A percentile compares a stretch with the other conserved stretches of the same genome.
These are phyloP conservation scores for Narcine bancroftii DNA, from an alignment of 2,113 vertebrate genomes.

Conservation along the genomic window DNA sequence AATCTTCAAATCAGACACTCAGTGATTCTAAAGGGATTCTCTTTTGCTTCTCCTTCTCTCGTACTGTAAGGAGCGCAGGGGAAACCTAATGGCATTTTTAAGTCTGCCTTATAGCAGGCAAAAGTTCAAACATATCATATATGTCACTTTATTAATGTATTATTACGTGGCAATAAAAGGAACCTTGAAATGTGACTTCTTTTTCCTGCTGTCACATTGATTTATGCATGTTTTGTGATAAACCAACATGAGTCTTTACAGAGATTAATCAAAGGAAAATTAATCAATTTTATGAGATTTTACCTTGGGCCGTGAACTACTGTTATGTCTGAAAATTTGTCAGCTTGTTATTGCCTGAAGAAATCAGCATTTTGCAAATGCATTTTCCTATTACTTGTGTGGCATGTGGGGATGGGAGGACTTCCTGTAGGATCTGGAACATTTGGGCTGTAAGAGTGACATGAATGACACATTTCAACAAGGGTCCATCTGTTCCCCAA, in stretches of 20 bases:
- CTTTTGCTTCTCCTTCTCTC: no score
- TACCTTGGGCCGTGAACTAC: background rate
- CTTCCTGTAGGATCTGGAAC: background rate
- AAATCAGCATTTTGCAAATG: background rate
- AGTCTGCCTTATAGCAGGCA: no score
- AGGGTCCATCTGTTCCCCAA: background rate
- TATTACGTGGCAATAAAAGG: no score
- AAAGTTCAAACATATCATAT: no score
- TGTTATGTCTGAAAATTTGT: background rate
- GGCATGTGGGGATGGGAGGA: background rate
- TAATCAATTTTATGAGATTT: background rate
- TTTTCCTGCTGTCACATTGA: background rate
- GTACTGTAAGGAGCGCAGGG: no score
- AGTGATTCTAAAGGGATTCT: no score
- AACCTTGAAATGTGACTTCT: background rate
- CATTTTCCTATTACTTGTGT: background rate
- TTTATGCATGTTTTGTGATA: background rate
- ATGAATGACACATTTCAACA: background rate
- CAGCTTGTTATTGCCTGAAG: background rate
- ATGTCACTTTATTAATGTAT: no score
- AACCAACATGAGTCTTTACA: background rate
- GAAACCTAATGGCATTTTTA: no score
- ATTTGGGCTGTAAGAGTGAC: background rate
- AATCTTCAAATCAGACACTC: no score
- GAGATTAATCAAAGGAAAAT: background rate